phyloP scores from a whole-genome alignment of 2,888 invertebrate genomes.

The Orthosia cruda region DNA sequence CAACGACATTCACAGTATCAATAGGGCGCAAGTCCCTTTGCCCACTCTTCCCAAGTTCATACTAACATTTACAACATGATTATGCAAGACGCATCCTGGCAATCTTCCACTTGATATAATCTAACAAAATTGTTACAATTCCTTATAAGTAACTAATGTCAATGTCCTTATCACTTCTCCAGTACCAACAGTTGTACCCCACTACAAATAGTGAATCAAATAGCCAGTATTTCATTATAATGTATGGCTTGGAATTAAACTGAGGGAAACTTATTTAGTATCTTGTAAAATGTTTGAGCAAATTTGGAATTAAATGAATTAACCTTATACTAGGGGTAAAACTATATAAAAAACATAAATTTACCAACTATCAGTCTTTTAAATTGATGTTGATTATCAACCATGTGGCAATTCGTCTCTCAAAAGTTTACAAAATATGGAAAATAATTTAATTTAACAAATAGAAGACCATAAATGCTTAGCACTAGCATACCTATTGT shows the following conservation, averaged over 20 bases:
- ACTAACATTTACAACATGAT: slow-evolving; percentile 35
- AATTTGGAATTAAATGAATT: slow-evolving; percentile 89
- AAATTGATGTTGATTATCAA: slow-evolving; percentile 92
- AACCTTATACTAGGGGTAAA: slow-evolving; percentile 91
- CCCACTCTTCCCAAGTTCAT: slow-evolving; percentile 12
- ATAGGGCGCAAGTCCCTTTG: slow-evolving; percentile 33
- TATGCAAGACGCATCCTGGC: slow-evolving; percentile 19
- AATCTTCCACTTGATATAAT: slow-evolving; percentile 28
- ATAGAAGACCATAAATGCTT: slow-evolving; percentile 65
- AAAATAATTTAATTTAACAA: slow-evolving; percentile 66
- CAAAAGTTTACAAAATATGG: slow-evolving; percentile 90
- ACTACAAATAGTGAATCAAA: slow-evolving; percentile 41
- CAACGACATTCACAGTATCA: slow-evolving; percentile 28
- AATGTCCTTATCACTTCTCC: slow-evolving; percentile 44
- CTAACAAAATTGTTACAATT: slow-evolving; percentile 61
- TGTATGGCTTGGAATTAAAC: slow-evolving; percentile 81
- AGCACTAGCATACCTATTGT: slow-evolving; percentile 84
- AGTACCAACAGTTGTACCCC: slow-evolving; percentile 51
- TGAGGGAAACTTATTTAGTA: slow-evolving; percentile 79
- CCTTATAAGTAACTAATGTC: slow-evolving; percentile 54
- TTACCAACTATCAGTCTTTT: slow-evolving; percentile 92
- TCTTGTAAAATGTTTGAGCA: slow-evolving; percentile 87
- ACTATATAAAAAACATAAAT: slow-evolving; percentile 89
- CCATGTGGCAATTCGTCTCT: slow-evolving; percentile 89
- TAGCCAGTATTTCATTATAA: slow-evolving; percentile 44